Evolutionary conservation across 2,797 vertebrate genomes (phyloP), one percentile per base, ranked within the genome.

Genomic region (Centropyge bicolor): DNA sequence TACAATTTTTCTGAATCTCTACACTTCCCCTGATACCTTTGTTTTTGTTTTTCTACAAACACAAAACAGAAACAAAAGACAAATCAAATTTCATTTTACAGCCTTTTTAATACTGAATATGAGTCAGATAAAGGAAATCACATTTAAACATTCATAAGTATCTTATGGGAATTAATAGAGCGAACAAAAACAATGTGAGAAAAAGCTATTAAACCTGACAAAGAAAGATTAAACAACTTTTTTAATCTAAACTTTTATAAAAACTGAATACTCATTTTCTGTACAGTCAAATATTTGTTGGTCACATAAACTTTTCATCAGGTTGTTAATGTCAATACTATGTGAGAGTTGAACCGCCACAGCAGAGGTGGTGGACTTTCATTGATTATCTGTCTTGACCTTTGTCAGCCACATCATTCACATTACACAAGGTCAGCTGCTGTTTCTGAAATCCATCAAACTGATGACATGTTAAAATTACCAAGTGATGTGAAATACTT

Each of bases 341-440:
- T 66, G n/a, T 22, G 46, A 6, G 48, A 22, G 24, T 36, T 52
- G 70, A 64, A 55, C 24, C 57, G 49, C 59, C 24, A 20, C 62
- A 61, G 16, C 36, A 67, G 59, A 76, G 31, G 52, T 59, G 54
- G 5, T 41, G 6, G 62, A 56, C 22, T 74, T 52, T 27, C n/a
- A 70, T 31, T 66, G 1, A 84, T 81, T 36, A 3, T 48, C n/a
- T 68, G 56, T 52, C 62, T 27, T 70, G 52, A 79, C 49, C 65
- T 77, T 71, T 80, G 54, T 38, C 35, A 48, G 52, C 36, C 52
- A 24, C 56, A 24, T 74, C 22, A n/a, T 45, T 49, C 36, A 54
- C 65, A 46, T 27, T 45, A 40, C 43, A 71, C 40, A 40, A 31
- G 35, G 38, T 43, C 14, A 61, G 24, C 35, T 62, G 55, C 22